Evolutionary conservation across 2,797 vertebrate genomes (phyloP), one percentile per base, ranked within the genome.

Genomic region (Australoheros facetus): DNA sequence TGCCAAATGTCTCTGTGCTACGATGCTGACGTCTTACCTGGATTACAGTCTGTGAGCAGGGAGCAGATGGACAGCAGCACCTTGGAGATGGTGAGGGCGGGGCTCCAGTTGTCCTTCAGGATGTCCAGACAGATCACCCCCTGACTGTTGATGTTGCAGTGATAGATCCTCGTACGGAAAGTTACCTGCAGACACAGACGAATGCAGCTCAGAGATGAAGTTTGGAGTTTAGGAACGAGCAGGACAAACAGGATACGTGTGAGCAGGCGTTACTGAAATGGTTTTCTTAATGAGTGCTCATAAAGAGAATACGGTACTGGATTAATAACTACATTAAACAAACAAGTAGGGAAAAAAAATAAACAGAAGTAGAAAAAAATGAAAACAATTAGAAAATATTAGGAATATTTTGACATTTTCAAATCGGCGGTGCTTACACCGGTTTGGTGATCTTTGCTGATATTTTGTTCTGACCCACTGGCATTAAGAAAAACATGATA

Each of bases 61-160:
- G 98, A 99, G 95, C 98, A 99, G 96, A 99, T 99, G 94, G 98
- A 99, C 92, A 99, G 96, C 89, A 99, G 96, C 79, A 99, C 98
- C 96, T 99, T 99, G 84, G 98, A 99, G 95, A 99, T 97, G 94
- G 98, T 99, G 88, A 99, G 96, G 0, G 98, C 98, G 0, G 98
- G 98, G 83, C 98, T 99, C 98, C 98, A 99, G 96, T 99, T 99
- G 94, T 99, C 98, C 90, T 99, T 99, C 91, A 99, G 95, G 94
- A 99, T 99, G 94, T 99, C 98, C 95, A 99, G 96, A 74, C 98
- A 99, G 96, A 99, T 99, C 94, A 98, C 98, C 0, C 98, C 98
- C 95, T 99, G 98, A 88, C 98, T 99, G 96, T 99, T 99, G 88
- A 99, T 99, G 89, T 99, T 99, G 95, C 98, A 99, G 96, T 99